Percentiles rank a stretch among this genome's conserved stretches.
Conservation (phyloP, 2,888 invertebrate genomes). For the Drosophila emarginata region DNA sequence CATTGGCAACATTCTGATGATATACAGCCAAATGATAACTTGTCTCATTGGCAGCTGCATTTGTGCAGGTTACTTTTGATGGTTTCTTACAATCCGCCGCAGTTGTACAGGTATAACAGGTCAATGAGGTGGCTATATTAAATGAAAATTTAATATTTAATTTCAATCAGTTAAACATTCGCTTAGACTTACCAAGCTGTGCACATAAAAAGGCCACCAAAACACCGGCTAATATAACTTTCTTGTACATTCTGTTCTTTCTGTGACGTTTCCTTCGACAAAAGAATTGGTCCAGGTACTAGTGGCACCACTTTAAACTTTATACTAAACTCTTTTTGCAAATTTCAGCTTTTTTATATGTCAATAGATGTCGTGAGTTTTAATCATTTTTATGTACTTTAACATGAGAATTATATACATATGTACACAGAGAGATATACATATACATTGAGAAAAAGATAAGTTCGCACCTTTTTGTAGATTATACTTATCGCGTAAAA, state of each 20-base stretch:
- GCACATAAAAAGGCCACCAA: slow-evolving; percentile 44
- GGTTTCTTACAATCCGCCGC: slow-evolving; percentile 48
- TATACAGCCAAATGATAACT: slow-evolving; percentile 29
- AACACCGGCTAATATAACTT: slow-evolving; percentile 32
- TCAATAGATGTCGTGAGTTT: not conserved
- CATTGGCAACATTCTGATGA: slow-evolving; percentile 35
- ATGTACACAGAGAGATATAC: not conserved
- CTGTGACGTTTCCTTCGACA: not conserved
- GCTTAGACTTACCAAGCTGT: slow-evolving; percentile 49
- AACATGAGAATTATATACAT: not conserved
- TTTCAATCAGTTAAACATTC: not conserved
- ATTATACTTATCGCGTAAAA: not conserved
- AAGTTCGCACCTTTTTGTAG: not conserved
- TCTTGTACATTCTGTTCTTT: slow-evolving; percentile 36
- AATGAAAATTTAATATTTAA: not conserved
- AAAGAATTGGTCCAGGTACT: not conserved
- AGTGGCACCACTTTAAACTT: not conserved
- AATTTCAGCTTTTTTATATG: not conserved
- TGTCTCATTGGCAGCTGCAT: slow-evolving; percentile 45
- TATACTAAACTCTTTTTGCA: slow-evolving; percentile 31
- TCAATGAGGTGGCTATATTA: slow-evolving; percentile 45
- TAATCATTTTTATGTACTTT: not conserved
- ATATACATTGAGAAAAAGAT: not conserved
- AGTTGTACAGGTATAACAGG: slow-evolving; percentile 48
- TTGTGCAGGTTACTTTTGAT: slow-evolving; percentile 39